These are phyloP conservation scores for Petrolisthes manimaculis DNA, from an alignment of 2,888 invertebrate genomes.

Conservation along the genomic window DNA sequence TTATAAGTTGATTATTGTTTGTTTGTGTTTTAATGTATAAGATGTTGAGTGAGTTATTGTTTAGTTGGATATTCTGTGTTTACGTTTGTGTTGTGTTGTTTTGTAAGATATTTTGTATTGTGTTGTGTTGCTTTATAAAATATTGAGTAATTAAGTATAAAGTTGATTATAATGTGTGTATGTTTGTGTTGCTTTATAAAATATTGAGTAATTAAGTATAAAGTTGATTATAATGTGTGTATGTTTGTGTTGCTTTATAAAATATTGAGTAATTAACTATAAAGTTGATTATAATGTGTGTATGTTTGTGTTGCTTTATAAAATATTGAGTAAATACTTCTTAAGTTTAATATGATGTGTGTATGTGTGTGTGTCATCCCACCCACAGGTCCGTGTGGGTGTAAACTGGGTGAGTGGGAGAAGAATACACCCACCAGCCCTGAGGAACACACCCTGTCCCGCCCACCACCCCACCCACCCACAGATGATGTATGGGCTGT, in stretches of 20 bases:
- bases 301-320: not conserved
- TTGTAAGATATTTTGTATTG: not conserved
- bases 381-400: slow-evolving; percentile 42
- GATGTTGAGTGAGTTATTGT: too few relatives aligned
- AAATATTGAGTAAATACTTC: not conserved
- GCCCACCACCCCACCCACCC: slow-evolving; percentile 17
- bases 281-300: not conserved
- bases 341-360: not conserved
- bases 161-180: too few relatives aligned
- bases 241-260: not conserved
- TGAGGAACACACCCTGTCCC: slow-evolving; percentile 35
- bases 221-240: not conserved
- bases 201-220: not conserved
- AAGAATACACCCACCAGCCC: slow-evolving; percentile 17
- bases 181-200: not conserved
- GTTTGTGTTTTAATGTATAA: too few relatives aligned
- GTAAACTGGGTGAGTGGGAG: slow-evolving; percentile 54
- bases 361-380: not conserved
- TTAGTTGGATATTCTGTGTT: too few relatives aligned
- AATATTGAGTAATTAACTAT: too few relatives aligned
- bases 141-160: too few relatives aligned
- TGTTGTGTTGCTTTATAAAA: not conserved
- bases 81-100: not conserved
- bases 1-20: too few relatives aligned
- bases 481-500: slow-evolving; percentile 58